A percentile compares a stretch with the other conserved stretches of the same genome.
These are phyloP conservation scores for Dinocampus coccinellae DNA, from an alignment of 2,888 invertebrate species.

Conservation along the genomic window DNA sequence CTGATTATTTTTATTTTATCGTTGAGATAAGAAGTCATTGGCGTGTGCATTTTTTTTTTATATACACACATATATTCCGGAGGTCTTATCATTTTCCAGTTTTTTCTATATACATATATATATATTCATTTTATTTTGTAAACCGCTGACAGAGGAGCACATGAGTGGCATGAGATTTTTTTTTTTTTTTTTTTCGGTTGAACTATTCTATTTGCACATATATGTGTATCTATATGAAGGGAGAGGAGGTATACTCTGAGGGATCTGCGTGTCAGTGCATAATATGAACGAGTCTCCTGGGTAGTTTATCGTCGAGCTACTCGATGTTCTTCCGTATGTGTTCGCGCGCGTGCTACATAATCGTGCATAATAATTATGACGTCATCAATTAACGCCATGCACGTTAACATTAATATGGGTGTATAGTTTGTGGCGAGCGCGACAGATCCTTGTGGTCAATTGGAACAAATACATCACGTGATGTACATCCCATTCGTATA, in stretches of 20 bases:
- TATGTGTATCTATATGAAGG: not conserved
- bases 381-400: slow-evolving; percentile 63
- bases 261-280: slow-evolving; percentile 31
- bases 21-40: slow-evolving; percentile 44
- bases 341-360: slow-evolving; percentile 56
- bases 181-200: too few relatives aligned
- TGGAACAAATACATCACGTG: slow-evolving; percentile 19
- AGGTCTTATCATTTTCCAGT: slow-evolving; percentile 9
- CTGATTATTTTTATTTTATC: slow-evolving; percentile 25
- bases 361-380: slow-evolving; percentile 67
- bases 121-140: not conserved
- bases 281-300: slow-evolving; percentile 36
- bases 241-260: not conserved
- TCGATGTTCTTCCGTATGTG: slow-evolving; percentile 52
- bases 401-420: slow-evolving; percentile 60
- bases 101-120: slow-evolving; percentile 8
- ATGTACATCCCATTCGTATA: slow-evolving; percentile 14
- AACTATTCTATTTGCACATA: not conserved
- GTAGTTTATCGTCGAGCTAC: slow-evolving; percentile 57
- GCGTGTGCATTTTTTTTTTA: slow-evolving; percentile 42
- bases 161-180: not conserved
- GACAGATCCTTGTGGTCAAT: slow-evolving; percentile 36
- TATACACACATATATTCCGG: not conserved
- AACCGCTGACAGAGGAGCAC: not conserved
- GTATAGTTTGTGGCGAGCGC: slow-evolving; percentile 25